phyloP scores from a whole-genome alignment of 2,113 vertebrate genomes.

The Takifugu bimaculatus region DNA sequence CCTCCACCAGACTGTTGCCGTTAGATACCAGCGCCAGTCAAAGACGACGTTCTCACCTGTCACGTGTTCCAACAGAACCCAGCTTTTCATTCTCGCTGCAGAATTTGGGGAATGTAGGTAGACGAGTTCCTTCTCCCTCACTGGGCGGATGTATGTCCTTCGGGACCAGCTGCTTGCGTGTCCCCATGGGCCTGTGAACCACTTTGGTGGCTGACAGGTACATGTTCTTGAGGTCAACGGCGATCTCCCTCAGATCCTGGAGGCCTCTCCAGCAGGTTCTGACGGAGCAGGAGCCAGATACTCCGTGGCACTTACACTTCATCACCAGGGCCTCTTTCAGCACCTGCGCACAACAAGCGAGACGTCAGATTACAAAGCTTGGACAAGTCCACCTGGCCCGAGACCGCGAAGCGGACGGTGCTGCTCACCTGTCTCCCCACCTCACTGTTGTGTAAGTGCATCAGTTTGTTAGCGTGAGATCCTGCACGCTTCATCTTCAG shows the following conservation, averaged over 20 bases:
- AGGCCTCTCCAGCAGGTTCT: slow-evolving; percentile 97
- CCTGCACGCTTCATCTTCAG: slow-evolving; percentile 98
- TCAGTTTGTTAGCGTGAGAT: slow-evolving; percentile 96
- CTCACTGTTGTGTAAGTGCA: slow-evolving; percentile 99
- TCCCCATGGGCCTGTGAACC: slow-evolving; percentile 91
- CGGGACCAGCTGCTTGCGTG: slow-evolving; percentile 95
- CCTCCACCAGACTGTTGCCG: slow-evolving; percentile 6
- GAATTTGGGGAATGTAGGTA: slow-evolving; percentile 96
- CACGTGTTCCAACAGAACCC: slow-evolving; percentile 92
- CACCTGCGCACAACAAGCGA: slow-evolving; percentile 78
- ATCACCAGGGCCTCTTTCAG: slow-evolving; percentile 88
- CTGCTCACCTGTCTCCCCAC: slow-evolving; percentile 93
- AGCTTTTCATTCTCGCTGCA: slow-evolving; percentile 91
- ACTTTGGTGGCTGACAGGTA: slow-evolving; percentile 98
- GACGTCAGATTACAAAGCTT: too few relatives aligned
- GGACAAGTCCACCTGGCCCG: too few relatives aligned
- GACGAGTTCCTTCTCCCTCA: slow-evolving; percentile 93
- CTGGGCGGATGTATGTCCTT: slow-evolving; percentile 96
- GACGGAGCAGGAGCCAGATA: slow-evolving; percentile 97
- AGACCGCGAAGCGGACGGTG: too few relatives aligned
- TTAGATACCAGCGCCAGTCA: not conserved
- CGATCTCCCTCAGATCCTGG: slow-evolving; percentile 89
- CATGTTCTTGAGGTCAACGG: slow-evolving; percentile 91
- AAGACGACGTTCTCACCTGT: slow-evolving; percentile 79
- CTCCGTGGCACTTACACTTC: slow-evolving; percentile 98